Evolutionary conservation across 2,113 vertebrate genomes (phyloP).

Genomic region (Lutjanus erythropterus): DNA sequence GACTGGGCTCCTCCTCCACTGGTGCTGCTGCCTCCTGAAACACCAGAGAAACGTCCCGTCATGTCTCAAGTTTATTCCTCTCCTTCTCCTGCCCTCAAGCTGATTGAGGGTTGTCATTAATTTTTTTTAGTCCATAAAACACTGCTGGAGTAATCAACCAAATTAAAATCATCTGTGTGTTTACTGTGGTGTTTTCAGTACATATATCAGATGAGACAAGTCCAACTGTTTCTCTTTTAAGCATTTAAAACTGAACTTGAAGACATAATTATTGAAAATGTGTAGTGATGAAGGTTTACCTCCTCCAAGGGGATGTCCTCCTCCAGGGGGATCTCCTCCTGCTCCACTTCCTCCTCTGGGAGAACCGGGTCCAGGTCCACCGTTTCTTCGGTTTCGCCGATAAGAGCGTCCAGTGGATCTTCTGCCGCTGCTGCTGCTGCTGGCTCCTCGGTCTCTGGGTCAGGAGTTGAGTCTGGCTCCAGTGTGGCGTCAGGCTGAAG

Average conservation of each 20-base stretch:
- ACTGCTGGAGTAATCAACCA: background rate
- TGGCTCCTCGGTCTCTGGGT: conserved; percentile 16
- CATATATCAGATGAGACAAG: too few species aligned
- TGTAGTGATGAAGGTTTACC: conserved; percentile 45
- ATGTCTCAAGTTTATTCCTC: background rate
- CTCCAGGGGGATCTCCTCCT: conserved; percentile 87
- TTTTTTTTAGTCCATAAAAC: too few species aligned
- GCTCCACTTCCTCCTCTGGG: conserved; percentile 82
- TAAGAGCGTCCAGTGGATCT: conserved; percentile 38
- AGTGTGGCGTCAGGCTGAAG: too few species aligned
- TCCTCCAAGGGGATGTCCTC: conserved; percentile 79
- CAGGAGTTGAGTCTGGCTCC: too few species aligned
- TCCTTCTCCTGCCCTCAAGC: too few species aligned
- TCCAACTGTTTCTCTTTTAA: background rate
- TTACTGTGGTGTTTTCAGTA: too few species aligned
- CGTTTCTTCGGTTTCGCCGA: conserved; percentile 52
- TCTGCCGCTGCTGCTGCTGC: conserved; percentile 6
- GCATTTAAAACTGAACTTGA: background rate
- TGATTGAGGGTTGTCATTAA: too few species aligned
- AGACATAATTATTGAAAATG: background rate
- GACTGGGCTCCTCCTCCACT: conserved; percentile 48
- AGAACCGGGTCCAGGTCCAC: conserved; percentile 72
- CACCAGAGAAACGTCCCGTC: background rate
- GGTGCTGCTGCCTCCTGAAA: conserved; percentile 58
- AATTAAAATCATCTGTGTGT: background rate